Conservation (phyloP, 1,140 invertebrate species). For the Trypoxylus dichotomus region DNA sequence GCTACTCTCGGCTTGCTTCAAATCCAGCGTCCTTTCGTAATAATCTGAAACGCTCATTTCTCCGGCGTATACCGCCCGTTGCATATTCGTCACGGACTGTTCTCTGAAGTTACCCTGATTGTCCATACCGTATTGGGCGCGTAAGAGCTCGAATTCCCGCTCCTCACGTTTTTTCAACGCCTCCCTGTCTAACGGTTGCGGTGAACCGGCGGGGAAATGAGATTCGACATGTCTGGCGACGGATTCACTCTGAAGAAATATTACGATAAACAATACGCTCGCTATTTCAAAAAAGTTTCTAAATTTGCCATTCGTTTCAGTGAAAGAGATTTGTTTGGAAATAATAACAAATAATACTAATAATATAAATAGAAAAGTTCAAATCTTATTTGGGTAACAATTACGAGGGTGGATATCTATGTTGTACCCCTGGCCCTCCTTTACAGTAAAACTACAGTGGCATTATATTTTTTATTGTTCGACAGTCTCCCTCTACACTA, state of each 20-base stretch:
- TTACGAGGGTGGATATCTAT: too few species aligned
- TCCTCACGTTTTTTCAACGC: conserved; percentile 73
- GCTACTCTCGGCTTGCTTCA: conserved; percentile 72
- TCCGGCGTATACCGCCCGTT: conserved; percentile 80
- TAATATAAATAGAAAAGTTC: neutral
- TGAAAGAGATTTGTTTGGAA: too few species aligned
- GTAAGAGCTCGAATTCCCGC: conserved; percentile 77
- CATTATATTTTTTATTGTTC: too few species aligned
- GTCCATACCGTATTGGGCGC: conserved; percentile 88
- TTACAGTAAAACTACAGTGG: too few species aligned
- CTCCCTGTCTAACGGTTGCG: conserved; percentile 62
- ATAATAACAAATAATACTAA: too few species aligned
- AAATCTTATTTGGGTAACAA: neutral
- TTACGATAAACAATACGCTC: conserved; percentile 21
- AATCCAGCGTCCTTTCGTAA: conserved; percentile 77
- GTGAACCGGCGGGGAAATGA: conserved; percentile 49
- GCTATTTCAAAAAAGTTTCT: too few species aligned
- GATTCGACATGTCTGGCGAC: conserved; percentile 52
- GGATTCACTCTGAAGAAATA: conserved; percentile 58
- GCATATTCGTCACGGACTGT: conserved; percentile 80
- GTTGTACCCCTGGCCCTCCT: too few species aligned
- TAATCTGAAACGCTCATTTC: conserved; percentile 84
- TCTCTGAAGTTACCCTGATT: conserved; percentile 64
- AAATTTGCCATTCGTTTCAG: too few species aligned
- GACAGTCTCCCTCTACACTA: too few species aligned